Evolutionary conservation across 1,140 invertebrate species (phyloP).

Genomic region (Drosophila tropicalis): DNA sequence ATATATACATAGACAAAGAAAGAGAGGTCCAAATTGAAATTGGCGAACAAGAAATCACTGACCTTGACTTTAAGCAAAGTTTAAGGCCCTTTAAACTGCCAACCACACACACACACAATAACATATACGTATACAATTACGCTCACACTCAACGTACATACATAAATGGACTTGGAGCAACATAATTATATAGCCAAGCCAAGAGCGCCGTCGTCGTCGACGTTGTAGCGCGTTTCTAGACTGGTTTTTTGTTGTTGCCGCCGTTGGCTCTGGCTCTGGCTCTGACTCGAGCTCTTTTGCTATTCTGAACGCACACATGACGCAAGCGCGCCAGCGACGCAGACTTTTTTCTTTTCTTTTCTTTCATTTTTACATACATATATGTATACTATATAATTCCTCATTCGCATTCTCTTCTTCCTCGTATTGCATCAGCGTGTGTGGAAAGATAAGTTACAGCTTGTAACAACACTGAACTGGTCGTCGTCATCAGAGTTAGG

Average conservation of each 20-base stretch:
- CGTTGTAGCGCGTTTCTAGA: constrained; percentile 62
- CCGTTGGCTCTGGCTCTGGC: constrained; percentile 16
- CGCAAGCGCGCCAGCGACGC: constrained; percentile 59
- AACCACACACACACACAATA: constrained; percentile 34
- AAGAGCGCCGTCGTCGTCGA: constrained; percentile 20
- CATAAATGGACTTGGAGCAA: constrained; percentile 38
- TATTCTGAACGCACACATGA: constrained; percentile 69
- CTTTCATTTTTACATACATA: constrained; percentile 14
- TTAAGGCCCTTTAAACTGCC: constrained; percentile 79
- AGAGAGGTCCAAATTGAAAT: constrained; percentile 61
- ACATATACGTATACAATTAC: constrained; percentile 23
- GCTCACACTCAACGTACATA: constrained; percentile 24
- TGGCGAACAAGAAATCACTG: constrained; percentile 82
- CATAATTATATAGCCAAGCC: constrained; percentile 67
- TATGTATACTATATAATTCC: not conserved
- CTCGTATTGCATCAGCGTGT: constrained; percentile 70
- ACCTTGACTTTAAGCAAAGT: constrained; percentile 82
- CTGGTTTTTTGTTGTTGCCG: constrained; percentile 69
- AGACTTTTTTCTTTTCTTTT: constrained; percentile 70
- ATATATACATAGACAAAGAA: constrained; percentile 2
- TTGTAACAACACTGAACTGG: constrained; percentile 42
- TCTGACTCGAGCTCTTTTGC: constrained; percentile 28
- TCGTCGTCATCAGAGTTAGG: constrained; percentile 28
- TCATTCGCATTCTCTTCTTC: constrained; percentile 20
- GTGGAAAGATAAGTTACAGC: constrained; percentile 38